These are phyloP conservation scores for Bathybates hornii DNA, from an alignment of 2,113 vertebrate genomes.

Conservation along the genomic window DNA sequence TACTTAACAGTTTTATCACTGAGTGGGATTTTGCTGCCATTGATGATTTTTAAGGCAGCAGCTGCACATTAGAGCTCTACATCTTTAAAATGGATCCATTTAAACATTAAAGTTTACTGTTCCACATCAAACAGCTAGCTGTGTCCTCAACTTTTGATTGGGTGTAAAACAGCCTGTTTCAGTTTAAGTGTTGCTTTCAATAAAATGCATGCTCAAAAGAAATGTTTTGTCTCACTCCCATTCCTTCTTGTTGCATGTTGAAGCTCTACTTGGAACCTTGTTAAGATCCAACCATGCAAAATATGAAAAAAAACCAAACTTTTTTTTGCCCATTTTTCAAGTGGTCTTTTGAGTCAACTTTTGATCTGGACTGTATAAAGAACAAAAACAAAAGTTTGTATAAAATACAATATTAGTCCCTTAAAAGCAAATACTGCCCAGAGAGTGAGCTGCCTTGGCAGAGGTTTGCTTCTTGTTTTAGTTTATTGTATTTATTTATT, in stretches of 20 bases:
- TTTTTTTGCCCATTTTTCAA: neutral
- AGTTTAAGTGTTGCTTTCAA: neutral
- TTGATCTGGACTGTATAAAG: neutral
- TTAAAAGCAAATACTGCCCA: neutral
- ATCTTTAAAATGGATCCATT: neutral
- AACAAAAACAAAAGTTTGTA: neutral
- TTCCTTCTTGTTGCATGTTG: neutral
- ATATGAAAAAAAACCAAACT: fast-evolving
- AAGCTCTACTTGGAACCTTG: neutral
- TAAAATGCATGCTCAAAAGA: neutral
- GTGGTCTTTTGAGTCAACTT: neutral
- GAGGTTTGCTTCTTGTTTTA: neutral
- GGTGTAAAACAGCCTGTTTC: neutral
- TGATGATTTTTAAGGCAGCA: neutral
- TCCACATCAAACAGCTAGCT: neutral
- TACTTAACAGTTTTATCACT: neutral
- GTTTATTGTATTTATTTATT: neutral
- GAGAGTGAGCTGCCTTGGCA: neutral
- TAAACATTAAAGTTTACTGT: neutral
- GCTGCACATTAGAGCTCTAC: neutral
- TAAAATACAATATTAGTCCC: neutral
- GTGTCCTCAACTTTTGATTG: neutral
- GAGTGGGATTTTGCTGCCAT: neutral
- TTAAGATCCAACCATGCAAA: neutral
- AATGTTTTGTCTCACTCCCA: neutral